Evolutionary conservation across 2,888 invertebrate genomes (phyloP).

Genomic region (Drosophila neotestacea): DNA sequence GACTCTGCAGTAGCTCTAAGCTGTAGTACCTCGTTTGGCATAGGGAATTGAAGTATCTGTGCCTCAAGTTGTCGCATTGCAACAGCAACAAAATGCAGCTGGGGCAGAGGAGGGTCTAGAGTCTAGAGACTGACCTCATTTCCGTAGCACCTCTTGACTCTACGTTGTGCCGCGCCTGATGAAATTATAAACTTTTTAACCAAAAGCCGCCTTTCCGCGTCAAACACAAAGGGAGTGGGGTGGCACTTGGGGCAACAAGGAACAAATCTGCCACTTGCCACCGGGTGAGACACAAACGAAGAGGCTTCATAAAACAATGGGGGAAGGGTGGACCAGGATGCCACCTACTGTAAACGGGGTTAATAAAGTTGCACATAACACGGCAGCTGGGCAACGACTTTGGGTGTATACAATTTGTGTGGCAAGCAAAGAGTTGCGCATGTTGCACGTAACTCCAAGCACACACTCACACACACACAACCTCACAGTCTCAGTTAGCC

Average conservation of each 20-base stretch:
- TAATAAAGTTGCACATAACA: constrained; percentile 70
- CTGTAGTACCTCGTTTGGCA: not conserved
- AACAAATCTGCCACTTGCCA: constrained; percentile 30
- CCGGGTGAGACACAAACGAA: constrained; percentile 12
- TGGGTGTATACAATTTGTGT: constrained; percentile 58
- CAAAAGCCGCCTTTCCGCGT: constrained; percentile 33
- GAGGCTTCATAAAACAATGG: constrained; percentile 34
- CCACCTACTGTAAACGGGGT: constrained; percentile 66
- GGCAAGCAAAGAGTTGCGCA: constrained; percentile 46
- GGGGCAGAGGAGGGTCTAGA: constrained; percentile 40
- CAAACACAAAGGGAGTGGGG: constrained; percentile 6
- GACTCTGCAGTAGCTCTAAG: not conserved
- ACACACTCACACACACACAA: constrained; percentile 18
- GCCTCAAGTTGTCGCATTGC: constrained; percentile 51
- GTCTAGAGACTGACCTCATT: constrained; percentile 64
- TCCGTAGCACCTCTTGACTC: constrained; percentile 57
- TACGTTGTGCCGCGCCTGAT: constrained; percentile 46
- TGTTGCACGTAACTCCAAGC: constrained; percentile 36
- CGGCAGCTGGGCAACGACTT: constrained; percentile 1
- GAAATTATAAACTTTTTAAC: constrained; percentile 71
- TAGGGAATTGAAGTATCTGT: constrained; percentile 20
- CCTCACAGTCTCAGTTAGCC: not conserved
- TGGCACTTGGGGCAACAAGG: constrained; percentile 35
- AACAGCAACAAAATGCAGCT: constrained; percentile 43
- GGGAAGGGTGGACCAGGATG: constrained; percentile 4